phyloP scores from a whole-genome alignment of 2,113 vertebrate genomes.

The Lepisosteus osseus region DNA sequence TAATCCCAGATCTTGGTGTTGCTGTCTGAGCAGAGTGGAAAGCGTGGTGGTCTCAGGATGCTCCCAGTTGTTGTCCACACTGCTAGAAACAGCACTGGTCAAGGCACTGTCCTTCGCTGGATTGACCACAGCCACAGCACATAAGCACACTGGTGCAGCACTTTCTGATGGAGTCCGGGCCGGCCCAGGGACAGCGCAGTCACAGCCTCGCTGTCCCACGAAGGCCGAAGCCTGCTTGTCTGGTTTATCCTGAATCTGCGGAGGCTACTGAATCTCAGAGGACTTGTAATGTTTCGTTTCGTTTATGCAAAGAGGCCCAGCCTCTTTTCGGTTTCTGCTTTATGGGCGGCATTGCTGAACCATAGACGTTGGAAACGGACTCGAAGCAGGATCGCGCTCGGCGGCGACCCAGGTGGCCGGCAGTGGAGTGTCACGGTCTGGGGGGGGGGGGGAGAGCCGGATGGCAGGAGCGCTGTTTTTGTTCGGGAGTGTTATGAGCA shows the following conservation, averaged over 20 bases:
- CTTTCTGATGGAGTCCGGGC: neutral
- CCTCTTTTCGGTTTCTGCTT: neutral
- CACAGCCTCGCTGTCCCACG: no score
- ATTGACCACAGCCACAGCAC: no score
- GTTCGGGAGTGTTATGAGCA: no score
- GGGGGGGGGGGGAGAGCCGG: neutral
- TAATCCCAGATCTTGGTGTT: no score
- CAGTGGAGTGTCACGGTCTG: neutral
- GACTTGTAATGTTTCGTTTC: neutral
- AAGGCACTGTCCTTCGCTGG: no score
- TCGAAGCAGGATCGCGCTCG: neutral
- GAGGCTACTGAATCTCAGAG: neutral
- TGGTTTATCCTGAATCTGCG: neutral
- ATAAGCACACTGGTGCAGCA: no score
- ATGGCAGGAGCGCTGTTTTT: no score
- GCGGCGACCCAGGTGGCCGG: neutral
- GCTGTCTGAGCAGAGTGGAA: no score
- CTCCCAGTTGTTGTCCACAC: no score
- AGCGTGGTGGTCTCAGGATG: no score
- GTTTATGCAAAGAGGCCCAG: neutral
- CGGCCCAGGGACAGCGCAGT: neutral
- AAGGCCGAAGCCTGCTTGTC: no score
- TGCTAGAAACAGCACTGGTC: no score
- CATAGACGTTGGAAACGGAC: neutral
- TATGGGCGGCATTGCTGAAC: neutral